Percentiles rank a stretch among this genome's conserved stretches.
Conservation (phyloP, 2,888 invertebrate genomes). For the Eupelmus urozonus region DNA sequence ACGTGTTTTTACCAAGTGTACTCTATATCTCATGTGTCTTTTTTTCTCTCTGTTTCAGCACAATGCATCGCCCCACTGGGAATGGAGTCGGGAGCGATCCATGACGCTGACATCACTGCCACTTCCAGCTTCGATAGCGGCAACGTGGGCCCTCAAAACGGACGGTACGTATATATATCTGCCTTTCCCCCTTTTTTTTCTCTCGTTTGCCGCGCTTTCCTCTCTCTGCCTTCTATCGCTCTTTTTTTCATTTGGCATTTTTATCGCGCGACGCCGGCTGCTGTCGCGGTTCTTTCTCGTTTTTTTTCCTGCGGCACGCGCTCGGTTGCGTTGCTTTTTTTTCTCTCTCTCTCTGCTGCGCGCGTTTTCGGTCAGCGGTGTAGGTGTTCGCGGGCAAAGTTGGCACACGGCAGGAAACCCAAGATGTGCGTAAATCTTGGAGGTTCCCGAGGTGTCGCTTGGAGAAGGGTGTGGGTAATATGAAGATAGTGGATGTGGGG, state of each 20-base stretch:
- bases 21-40: conserved; percentile 27
- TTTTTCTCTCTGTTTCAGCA: conserved; percentile 79
- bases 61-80: conserved; percentile 90
- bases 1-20: conserved; percentile 44
- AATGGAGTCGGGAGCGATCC: conserved; percentile 90
- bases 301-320: too few relatives aligned
- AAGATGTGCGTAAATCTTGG: too few relatives aligned
- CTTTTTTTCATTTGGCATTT: conserved; percentile 42
- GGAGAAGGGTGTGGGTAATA: neutral
- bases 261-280: conserved; percentile 14
- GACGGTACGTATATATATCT: conserved; percentile 81
- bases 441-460: too few relatives aligned
- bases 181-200: neutral
- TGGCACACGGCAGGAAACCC: too few relatives aligned
- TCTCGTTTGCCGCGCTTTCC: neutral
- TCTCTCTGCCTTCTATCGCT: neutral
- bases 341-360: conserved; percentile 4
- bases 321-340: neutral
- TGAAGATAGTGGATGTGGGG: neutral
- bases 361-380: neutral
- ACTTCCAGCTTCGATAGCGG: conserved; percentile 91
- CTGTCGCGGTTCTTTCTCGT: neutral
- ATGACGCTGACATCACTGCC: conserved; percentile 88
- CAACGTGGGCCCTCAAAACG: conserved; percentile 91
- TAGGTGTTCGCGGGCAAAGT: too few relatives aligned